Evolutionary conservation across 2,113 vertebrate genomes (phyloP).

Genomic region (Pluvianellus socialis): DNA sequence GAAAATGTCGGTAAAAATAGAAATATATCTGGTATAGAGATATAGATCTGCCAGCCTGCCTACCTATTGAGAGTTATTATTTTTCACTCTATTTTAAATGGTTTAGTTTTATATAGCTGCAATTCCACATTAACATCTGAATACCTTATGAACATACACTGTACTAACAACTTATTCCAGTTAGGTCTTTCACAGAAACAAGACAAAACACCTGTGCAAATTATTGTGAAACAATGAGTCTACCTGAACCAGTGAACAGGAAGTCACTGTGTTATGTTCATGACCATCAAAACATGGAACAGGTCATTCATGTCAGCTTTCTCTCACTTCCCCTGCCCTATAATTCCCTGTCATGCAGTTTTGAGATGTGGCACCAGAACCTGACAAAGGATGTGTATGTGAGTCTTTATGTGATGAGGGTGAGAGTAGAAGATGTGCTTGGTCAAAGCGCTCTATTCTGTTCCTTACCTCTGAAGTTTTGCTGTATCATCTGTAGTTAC

Average conservation of each 20-base stretch:
- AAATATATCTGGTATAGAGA: neutral
- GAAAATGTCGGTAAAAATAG: neutral
- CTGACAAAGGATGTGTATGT: neutral
- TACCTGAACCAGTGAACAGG: neutral
- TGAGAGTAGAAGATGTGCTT: neutral
- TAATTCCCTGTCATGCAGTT: neutral
- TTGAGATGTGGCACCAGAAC: neutral
- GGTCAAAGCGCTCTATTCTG: neutral
- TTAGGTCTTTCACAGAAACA: neutral
- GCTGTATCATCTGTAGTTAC: neutral
- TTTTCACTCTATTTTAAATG: neutral
- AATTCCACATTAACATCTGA: neutral
- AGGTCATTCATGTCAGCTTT: neutral
- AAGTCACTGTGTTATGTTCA: neutral
- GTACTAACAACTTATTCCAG: neutral
- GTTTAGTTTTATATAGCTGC: neutral
- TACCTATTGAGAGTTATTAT: neutral
- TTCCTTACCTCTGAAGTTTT: neutral
- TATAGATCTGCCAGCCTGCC: neutral
- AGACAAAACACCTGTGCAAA: neutral
- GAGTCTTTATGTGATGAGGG: fast-evolving
- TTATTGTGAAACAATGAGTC: neutral
- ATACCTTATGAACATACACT: neutral
- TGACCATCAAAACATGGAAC: neutral
- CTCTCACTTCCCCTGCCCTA: neutral